Percentiles rank a stretch among this genome's conserved stretches.
Conservation (phyloP, 2,113 vertebrate species). For the Rhynchopsitta pachyrhyncha region DNA sequence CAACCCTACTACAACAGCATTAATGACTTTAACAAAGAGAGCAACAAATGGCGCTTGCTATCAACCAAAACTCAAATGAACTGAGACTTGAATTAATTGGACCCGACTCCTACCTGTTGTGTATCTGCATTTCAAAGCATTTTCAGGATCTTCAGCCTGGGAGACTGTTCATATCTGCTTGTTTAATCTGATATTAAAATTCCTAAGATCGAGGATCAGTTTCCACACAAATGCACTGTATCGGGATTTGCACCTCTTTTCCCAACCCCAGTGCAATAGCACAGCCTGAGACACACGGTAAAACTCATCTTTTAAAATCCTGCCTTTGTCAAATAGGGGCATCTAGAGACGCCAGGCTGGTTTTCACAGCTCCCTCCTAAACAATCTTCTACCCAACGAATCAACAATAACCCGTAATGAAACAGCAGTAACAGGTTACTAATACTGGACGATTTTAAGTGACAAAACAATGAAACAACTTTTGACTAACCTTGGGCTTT, state of each 20-base stretch:
- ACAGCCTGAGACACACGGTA: background rate
- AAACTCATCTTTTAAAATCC: background rate
- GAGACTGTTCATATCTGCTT: background rate
- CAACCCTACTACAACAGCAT: fast-evolving
- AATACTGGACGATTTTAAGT: background rate
- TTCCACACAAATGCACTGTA: background rate
- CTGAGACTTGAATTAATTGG: background rate
- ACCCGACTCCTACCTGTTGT: background rate
- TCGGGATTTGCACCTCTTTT: background rate
- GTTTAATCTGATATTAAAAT: background rate
- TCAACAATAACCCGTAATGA: background rate
- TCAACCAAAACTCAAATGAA: background rate
- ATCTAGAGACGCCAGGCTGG: background rate
- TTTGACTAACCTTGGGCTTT: background rate
- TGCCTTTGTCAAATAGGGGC: background rate
- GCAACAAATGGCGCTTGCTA: background rate
- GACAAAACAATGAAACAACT: background rate
- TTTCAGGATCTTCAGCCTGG: background rate
- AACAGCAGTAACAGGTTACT: background rate
- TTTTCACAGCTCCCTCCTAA: background rate
- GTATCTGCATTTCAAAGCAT: background rate
- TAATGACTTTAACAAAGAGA: background rate
- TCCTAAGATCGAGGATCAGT: background rate
- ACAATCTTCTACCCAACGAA: fast-evolving
- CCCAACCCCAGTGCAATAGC: background rate